Evolutionary conservation across 2,888 invertebrate genomes (phyloP).

Genomic region (Lepas anatifera): DNA sequence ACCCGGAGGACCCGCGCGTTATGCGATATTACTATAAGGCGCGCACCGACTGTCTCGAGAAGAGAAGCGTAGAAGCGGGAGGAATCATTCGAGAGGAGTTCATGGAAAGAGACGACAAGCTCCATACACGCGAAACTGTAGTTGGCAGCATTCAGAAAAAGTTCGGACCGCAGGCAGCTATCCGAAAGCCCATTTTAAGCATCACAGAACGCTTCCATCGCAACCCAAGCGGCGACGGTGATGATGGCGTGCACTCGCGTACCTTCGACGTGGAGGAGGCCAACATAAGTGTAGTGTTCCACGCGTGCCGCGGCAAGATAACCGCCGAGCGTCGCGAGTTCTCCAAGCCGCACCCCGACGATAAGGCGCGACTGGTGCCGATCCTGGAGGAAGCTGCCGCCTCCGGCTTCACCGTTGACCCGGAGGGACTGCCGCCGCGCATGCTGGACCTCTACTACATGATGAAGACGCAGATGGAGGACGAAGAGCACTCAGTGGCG

Average conservation of each 20-base stretch:
- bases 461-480: conserved; percentile 47
- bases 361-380: conserved; percentile 51
- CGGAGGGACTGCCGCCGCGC: conserved; percentile 44
- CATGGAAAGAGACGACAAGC: neutral
- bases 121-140: neutral
- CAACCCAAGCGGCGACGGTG: conserved; percentile 40
- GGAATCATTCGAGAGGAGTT: conserved; percentile 6
- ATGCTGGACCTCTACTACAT: conserved; percentile 50
- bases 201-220: conserved; percentile 50
- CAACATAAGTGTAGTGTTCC: conserved; percentile 48
- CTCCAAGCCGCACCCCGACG: conserved; percentile 53
- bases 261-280: conserved; percentile 49
- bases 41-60: conserved; percentile 55
- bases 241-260: conserved; percentile 50
- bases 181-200: neutral
- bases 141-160: neutral
- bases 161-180: neutral
- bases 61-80: conserved; percentile 21
- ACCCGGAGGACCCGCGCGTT: neutral
- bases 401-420: conserved; percentile 52
- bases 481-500: conserved; percentile 46
- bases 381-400: conserved; percentile 50
- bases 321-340: conserved; percentile 52
- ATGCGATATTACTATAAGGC: conserved; percentile 43
- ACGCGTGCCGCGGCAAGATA: conserved; percentile 47